Percentiles rank a stretch among this genome's conserved stretches.
These are phyloP conservation scores for Corydoras sp. DNA, from an alignment of 2,113 vertebrate species.

Conservation along the genomic window DNA sequence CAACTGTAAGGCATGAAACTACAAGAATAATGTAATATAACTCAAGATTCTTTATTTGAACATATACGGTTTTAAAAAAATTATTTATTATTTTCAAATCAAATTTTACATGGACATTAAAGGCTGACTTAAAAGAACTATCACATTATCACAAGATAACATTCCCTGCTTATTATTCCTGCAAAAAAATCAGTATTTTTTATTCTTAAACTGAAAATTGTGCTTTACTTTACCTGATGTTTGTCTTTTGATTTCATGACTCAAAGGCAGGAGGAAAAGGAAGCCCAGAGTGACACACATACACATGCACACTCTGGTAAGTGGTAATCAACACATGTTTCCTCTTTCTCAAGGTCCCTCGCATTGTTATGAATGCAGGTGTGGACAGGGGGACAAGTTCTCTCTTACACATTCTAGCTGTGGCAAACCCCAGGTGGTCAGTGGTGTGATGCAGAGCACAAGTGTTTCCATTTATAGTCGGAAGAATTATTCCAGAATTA, in stretches of 20 bases:
- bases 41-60: not conserved
- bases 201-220: not conserved
- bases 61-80: too few species aligned
- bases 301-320: slow-evolving; percentile 7
- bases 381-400: slow-evolving; percentile 19
- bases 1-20: too few species aligned
- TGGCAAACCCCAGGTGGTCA: slow-evolving; percentile 12
- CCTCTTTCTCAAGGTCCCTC: slow-evolving; percentile 50
- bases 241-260: slow-evolving; percentile 37
- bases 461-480: slow-evolving; percentile 22
- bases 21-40: too few species aligned
- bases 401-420: slow-evolving; percentile 22
- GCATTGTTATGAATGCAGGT: slow-evolving; percentile 41
- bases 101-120: not conserved
- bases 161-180: too few species aligned
- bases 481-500: not conserved
- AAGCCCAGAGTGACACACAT: slow-evolving; percentile 34
- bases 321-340: slow-evolving; percentile 28
- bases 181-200: too few species aligned
- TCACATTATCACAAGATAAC: too few species aligned
- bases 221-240: slow-evolving; percentile 38
- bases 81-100: not conserved
- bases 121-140: too few species aligned
- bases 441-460: slow-evolving; percentile 11
- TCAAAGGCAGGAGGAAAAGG: slow-evolving; percentile 46